phyloP scores from a whole-genome alignment of 2,113 vertebrate species.

The Benitochromis conjunctus region DNA sequence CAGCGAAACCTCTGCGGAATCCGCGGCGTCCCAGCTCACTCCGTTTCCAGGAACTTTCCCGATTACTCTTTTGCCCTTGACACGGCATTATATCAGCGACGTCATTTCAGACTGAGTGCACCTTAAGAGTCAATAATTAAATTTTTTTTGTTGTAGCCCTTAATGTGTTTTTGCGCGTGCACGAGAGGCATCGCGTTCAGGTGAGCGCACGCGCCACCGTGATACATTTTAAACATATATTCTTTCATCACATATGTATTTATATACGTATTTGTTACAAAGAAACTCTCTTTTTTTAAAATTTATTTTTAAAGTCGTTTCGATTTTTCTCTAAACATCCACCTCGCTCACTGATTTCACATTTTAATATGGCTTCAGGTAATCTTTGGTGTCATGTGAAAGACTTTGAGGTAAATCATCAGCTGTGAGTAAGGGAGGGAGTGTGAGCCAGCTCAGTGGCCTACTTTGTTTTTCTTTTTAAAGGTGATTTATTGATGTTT shows the following conservation, averaged over 20 bases:
- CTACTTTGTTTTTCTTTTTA: not conserved
- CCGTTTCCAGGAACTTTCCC: slow-evolving; percentile 36
- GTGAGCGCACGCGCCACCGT: not conserved
- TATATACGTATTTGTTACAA: not conserved
- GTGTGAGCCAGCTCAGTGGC: not conserved
- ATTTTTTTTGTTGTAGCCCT: not conserved
- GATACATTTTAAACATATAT: not conserved
- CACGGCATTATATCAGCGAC: not conserved
- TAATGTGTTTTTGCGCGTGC: not conserved
- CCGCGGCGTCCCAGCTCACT: slow-evolving; percentile 18
- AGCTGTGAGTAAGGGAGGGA: not conserved
- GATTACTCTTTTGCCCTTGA: slow-evolving; percentile 43
- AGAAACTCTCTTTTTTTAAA: not conserved
- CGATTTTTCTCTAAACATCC: not conserved
- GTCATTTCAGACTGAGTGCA: slow-evolving; percentile 13
- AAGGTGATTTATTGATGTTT: not conserved
- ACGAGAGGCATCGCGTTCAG: not conserved
- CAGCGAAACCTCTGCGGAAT: not conserved
- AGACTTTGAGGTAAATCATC: not conserved
- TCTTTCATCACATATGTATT: not conserved
- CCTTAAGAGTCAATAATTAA: slow-evolving; percentile 3
- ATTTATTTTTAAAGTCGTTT: not conserved
- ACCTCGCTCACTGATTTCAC: not conserved
- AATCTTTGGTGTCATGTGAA: not conserved
- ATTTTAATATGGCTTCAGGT: not conserved